Evolutionary conservation across 2,888 invertebrate genomes (phyloP), one percentile per base, ranked within the genome.

Genomic region (Torymus aiolomorphi): DNA sequence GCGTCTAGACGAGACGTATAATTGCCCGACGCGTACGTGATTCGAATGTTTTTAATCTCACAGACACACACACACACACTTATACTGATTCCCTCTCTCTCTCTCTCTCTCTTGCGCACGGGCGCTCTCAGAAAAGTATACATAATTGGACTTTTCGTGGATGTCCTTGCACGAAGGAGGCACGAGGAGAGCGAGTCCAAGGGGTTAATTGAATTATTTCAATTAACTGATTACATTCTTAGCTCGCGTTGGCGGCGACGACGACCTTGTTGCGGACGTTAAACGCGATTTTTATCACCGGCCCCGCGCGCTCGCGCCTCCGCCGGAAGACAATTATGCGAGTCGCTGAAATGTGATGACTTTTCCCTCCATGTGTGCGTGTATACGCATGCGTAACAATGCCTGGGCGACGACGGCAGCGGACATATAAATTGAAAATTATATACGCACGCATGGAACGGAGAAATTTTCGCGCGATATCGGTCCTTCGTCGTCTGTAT

Each of bases 131-230:
- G 49, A 31, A 65, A 42, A 69, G 67, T 80, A 66, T 76, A 72
- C 42, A 31, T 31, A 72, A 76, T 76, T 65, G 65, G 14, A 71
- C 20, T 65, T 71, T 71, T 69, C 77, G 59, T 67, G 51, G 54
- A 42, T 49, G 14, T 18, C 18, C 42, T n/a, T 14, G 20, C 20
- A 49, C 5, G 42, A 2, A 14, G 16, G 42, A 16, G 31, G 12
- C n/a, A n/a, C 16, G 24, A 20, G 51, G 10, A n/a, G n/a, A 24
- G 18, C 54, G 14, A 49, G 49, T 54, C 18, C 12, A 62, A 70
- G 56, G 62, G 51, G 71, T 78, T 69, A 78, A 78, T 78, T 77
- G 80, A 77, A 80, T 77, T 77, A 80, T 74, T 77, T 74, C 77
- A 80, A 80, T 80, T 80, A 80, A 70, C 77, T 67, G 57, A 77